Evolutionary conservation across 2,797 vertebrate genomes (phyloP), one percentile per base, ranked within the genome.

Genomic region (Megalops cyprinoides): DNA sequence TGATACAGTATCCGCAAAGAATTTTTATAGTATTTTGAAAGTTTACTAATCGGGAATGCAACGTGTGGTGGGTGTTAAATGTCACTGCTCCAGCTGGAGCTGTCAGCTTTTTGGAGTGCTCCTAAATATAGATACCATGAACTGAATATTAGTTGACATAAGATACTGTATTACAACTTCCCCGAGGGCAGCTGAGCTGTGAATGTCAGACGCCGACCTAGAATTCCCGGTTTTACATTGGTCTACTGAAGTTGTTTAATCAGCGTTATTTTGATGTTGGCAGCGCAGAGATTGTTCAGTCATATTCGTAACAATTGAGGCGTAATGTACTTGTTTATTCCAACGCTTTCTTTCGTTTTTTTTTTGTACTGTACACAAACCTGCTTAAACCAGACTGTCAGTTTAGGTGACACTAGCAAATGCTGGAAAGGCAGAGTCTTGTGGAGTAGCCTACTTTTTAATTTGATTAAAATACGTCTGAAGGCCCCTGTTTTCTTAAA

Each of bases 91-190:
- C 79, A 58, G 49, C 49, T 74, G 53, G 37, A 42, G 79, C 51
- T 74, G 39, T 60, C 53, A 71, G 67, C 56, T 62, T 25, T n/a
- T 6, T 75, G 31, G 48, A 34, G 3, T n/a, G 39, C 14, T n/a
- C 46, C 79, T 85, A 83, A 85, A 79, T 78, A 81, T 85, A 79
- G 77, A 4, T 8, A n/a, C 79, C 65, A 48, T 77, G 62, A 79
- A 77, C 65, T 76, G 53, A 77, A 78, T 80, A 67, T 78, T 39
- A 46, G n/a, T 80, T 37, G 56, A 74, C 53, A 28, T 78, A 28
- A 20, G 49, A 31, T 62, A n/a, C n/a, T n/a, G n/a, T n/a, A 10
- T 79, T 74, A n/a, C 18, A 71, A 42, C 67, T 20, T 9, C 67
- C 37, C 67, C 20, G 23, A 37, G 62, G 62, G 62, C 14, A 67